phyloP scores from a whole-genome alignment of 2,113 vertebrate species.

The Callochromis pleurospilus region DNA sequence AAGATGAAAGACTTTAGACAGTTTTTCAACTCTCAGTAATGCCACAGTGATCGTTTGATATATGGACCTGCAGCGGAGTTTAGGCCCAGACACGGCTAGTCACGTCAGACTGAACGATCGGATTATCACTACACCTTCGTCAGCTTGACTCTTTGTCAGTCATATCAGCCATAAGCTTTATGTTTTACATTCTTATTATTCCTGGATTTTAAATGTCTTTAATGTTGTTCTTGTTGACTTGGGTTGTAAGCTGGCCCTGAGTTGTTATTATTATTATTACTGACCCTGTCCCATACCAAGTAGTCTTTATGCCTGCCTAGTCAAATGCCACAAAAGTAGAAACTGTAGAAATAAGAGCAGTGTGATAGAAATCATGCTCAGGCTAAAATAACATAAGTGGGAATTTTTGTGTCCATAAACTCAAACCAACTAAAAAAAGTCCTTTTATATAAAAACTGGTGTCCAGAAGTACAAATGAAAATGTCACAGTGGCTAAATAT shows the following conservation, averaged over 20 bases:
- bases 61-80: too few species aligned
- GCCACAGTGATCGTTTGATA: too few species aligned
- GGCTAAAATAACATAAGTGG: neutral
- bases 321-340: neutral
- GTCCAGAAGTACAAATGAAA: neutral
- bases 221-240: neutral
- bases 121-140: neutral
- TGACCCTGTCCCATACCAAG: neutral
- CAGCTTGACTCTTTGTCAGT: neutral
- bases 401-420: neutral
- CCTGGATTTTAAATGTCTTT: neutral
- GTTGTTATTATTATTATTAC: neutral
- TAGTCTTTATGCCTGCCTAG: rapidly evolving
- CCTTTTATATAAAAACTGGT: neutral
- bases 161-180: neutral
- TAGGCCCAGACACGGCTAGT: too few species aligned
- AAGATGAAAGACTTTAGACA: too few species aligned
- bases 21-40: too few species aligned
- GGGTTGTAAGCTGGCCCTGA: neutral
- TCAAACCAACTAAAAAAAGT: neutral
- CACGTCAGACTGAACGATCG: too few species aligned
- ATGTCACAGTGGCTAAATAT: neutral
- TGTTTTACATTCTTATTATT: neutral
- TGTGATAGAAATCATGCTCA: neutral
- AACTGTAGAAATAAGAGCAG: neutral